These are phyloP conservation scores for Ambastaia sidthimunki DNA, from an alignment of 2,797 vertebrate genomes.

Conservation along the genomic window DNA sequence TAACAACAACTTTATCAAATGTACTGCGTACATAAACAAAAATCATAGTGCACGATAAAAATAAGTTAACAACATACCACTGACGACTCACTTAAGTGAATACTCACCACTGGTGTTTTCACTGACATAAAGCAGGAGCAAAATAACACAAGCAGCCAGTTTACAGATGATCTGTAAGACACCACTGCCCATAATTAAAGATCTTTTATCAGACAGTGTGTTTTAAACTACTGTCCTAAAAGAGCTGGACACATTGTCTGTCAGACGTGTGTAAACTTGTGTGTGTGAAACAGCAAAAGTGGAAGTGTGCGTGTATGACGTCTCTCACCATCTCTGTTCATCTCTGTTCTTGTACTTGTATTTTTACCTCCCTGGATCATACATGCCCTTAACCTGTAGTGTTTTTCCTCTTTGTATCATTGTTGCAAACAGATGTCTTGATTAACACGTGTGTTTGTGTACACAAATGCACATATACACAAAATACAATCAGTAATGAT, in stretches of 20 bases:
- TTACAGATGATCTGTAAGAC: slow-evolving; percentile 19
- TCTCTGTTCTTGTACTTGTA: slow-evolving; percentile 6
- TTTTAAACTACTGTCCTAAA: background rate
- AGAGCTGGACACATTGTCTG: background rate
- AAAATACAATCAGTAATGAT: too few relatives aligned
- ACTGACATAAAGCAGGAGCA: background rate
- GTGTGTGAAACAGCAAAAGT: slow-evolving; percentile 2
- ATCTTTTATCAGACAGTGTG: background rate
- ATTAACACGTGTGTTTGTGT: too few relatives aligned
- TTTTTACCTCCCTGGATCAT: background rate
- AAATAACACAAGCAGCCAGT: background rate
- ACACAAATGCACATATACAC: too few relatives aligned
- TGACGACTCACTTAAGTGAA: background rate
- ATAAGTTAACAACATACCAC: background rate
- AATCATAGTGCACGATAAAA: background rate
- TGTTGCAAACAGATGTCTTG: too few relatives aligned
- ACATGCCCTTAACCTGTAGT: background rate
- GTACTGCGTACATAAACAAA: too few relatives aligned
- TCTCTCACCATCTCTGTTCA: slow-evolving; percentile 19
- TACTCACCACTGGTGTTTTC: slow-evolving; percentile 17
- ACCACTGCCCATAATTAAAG: background rate
- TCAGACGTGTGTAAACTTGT: background rate
- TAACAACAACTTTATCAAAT: too few relatives aligned
- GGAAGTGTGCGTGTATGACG: slow-evolving; percentile 7
- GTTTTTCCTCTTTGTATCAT: background rate